phyloP scores from a whole-genome alignment of 2,797 vertebrate species.

The Pseudochaenichthys georgianus region DNA sequence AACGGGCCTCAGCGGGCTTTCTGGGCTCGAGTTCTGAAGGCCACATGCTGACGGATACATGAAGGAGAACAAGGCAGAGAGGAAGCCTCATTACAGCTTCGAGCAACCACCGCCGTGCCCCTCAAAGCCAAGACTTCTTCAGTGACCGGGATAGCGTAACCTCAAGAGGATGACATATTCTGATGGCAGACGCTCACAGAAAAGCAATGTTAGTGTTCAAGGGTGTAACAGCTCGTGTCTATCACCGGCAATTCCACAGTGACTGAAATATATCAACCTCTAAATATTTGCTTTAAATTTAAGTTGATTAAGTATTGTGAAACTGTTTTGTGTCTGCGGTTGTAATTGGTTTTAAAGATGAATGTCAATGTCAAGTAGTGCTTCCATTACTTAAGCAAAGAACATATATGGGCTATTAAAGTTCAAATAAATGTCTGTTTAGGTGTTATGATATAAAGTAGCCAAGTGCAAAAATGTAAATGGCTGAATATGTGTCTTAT shows the following conservation, averaged over 20 bases:
- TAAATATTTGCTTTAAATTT: slow-evolving; percentile 48
- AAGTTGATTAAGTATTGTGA: slow-evolving; percentile 52
- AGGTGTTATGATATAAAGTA: background rate
- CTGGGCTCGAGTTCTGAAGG: slow-evolving; percentile 71
- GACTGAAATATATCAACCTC: slow-evolving; percentile 60
- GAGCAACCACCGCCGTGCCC: slow-evolving; percentile 68
- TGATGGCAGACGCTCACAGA: slow-evolving; percentile 68
- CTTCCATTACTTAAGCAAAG: slow-evolving; percentile 35
- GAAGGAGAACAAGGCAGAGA: slow-evolving; percentile 65
- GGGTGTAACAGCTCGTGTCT: slow-evolving; percentile 63
- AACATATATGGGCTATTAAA: background rate
- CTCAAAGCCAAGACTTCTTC: slow-evolving; percentile 74
- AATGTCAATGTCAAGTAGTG: slow-evolving; percentile 22
- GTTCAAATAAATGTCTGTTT: background rate
- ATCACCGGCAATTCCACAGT: slow-evolving; percentile 51
- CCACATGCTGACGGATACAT: slow-evolving; percentile 80
- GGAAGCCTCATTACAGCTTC: slow-evolving; percentile 71
- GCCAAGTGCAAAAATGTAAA: background rate
- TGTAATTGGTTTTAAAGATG: slow-evolving; percentile 42
- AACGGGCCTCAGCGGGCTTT: slow-evolving; percentile 61
- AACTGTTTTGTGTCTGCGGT: slow-evolving; percentile 46
- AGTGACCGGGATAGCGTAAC: slow-evolving; percentile 73
- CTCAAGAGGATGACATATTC: slow-evolving; percentile 76
- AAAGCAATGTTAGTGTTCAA: slow-evolving; percentile 63
- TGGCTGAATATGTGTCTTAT: background rate